phyloP scores from a whole-genome alignment of 2,113 vertebrate species.

The Strigops habroptila region DNA sequence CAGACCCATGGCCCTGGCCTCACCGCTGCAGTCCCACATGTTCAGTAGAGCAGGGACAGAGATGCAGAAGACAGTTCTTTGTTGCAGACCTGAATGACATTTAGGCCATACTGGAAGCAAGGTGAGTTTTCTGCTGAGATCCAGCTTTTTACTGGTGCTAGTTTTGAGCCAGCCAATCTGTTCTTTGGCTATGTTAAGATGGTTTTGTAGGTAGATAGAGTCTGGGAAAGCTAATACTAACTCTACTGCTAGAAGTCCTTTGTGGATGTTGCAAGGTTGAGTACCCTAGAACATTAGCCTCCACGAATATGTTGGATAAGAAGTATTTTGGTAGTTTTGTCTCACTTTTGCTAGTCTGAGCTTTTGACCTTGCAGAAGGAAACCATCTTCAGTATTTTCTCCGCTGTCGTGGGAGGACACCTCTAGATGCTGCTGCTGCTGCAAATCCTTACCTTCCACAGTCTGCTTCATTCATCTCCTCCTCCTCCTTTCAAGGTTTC shows the following conservation, averaged over 20 bases:
- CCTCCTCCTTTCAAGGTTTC: background rate
- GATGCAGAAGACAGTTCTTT: background rate
- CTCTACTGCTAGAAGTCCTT: background rate
- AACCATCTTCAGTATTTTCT: background rate
- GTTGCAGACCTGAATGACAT: accelerated
- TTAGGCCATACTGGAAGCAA: background rate
- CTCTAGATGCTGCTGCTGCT: background rate
- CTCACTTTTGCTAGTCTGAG: background rate
- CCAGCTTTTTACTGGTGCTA: background rate
- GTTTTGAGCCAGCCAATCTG: background rate
- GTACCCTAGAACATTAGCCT: background rate
- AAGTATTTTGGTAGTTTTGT: background rate
- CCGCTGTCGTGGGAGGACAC: background rate
- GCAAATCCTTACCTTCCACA: background rate
- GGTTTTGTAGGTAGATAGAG: background rate
- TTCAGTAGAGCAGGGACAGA: background rate
- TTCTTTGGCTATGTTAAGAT: background rate
- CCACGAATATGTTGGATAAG: background rate
- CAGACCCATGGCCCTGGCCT: background rate
- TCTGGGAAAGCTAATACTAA: background rate
- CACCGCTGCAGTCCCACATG: accelerated
- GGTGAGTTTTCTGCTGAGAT: background rate
- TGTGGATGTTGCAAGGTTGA: background rate
- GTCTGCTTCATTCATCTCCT: background rate
- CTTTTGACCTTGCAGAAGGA: background rate